phyloP scores from a whole-genome alignment of 2,888 invertebrate genomes.

The Sphecodes monilicornis region DNA sequence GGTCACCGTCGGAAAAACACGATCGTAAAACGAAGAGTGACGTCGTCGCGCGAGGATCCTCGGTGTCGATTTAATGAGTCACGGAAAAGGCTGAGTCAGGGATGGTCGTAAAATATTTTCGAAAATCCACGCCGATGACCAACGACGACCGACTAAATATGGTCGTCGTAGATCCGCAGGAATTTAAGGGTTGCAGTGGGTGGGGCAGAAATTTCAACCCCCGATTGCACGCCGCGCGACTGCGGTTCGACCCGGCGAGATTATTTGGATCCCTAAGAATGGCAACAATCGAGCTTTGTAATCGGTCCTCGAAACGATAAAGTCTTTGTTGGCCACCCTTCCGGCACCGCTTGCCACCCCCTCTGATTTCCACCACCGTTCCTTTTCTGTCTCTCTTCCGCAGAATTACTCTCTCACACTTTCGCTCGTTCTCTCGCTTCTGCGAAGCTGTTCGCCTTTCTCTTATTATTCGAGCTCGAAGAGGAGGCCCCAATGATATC shows the following conservation, averaged over 20 bases:
- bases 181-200: background rate
- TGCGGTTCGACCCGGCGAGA: constrained; percentile 64
- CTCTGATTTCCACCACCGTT: constrained; percentile 68
- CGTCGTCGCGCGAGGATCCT: too few relatives aligned
- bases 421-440: constrained; percentile 54
- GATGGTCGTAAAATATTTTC: background rate
- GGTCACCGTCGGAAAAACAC: background rate
- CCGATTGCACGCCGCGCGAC: constrained; percentile 27
- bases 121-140: background rate
- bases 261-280: constrained; percentile 77
- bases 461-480: constrained; percentile 76
- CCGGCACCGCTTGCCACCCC: constrained; percentile 61
- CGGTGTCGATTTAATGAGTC: background rate
- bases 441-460: constrained; percentile 65
- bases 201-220: constrained; percentile 45
- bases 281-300: constrained; percentile 78
- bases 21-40: background rate
- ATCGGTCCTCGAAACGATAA: constrained; percentile 78
- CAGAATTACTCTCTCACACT: constrained; percentile 45
- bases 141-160: too few relatives aligned
- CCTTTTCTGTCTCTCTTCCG: constrained; percentile 38
- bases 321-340: constrained; percentile 78
- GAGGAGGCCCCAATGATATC: constrained; percentile 76
- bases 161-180: background rate
- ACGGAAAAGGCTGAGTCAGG: background rate